Base-by-base conservation (phyloP, 2,113 vertebrate genomes). In the Chaetorhynchus papuensis region DNA sequence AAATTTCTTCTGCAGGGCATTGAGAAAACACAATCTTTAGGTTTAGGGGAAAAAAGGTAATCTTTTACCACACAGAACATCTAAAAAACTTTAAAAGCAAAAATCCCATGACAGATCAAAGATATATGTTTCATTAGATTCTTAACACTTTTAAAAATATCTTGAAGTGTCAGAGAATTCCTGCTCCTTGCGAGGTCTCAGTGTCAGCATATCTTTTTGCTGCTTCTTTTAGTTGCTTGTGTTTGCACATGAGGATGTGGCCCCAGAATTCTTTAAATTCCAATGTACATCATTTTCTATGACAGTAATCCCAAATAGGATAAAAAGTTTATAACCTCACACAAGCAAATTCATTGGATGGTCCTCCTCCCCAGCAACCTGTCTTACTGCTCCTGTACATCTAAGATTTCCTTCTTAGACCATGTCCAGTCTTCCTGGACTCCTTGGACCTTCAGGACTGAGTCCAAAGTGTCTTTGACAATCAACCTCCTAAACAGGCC, bases 21-120 rank as follows among this genome's bases (percentile, higher is more conserved):
- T 49, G 56, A 56, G 8, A 10, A 13, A 44, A 37, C 3, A 1
- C 15, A 6, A 44, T 71, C 41, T 63, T 44, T 1, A 16, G 3
- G 8, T 78, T 83, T 12, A 59, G 6, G 4, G 20, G 18, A 0
- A 2, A 8, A 18, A 39, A 41, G 8, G 2, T 17, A 7, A 44
- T 71, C 41, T 70, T 92, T 90, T 71, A 13, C 30, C 8, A 13
- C 52, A 45, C 7, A 52, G 3, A 68, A 2, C 19, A 64, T 13
- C 22, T 65, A 52, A 88, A 77, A 57, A 72, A 22, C 26, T 78
- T 88, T 28, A 50, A 80, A 93, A 71, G 26, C 6, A 91, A 71
- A 77, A 27, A 18, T n/a, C 79, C 72, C 4, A 30, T 37, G 44
- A 49, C 22, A 77, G 27, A 35, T 57, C 21, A 69, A 68, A 80